Evolutionary conservation across 2,888 invertebrate species (phyloP).

Genomic region (Steromphala cineraria): DNA sequence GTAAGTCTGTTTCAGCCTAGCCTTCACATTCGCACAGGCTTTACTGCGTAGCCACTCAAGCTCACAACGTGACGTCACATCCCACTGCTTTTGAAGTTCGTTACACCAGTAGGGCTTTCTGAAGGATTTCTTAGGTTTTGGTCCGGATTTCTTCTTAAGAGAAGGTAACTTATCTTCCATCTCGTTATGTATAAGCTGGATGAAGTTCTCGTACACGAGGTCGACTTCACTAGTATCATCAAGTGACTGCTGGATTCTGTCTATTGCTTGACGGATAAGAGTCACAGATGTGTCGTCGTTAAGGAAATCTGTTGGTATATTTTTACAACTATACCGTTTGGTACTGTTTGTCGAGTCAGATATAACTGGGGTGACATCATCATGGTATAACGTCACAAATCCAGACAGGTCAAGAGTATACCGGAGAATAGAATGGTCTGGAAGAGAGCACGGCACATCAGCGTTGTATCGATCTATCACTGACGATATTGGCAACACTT

Average conservation of each 20-base stretch:
- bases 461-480: not conserved
- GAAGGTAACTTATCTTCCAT: not conserved
- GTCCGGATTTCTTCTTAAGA: not conserved
- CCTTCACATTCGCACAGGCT: no score
- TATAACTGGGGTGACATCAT: no score
- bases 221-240: not conserved
- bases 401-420: not conserved
- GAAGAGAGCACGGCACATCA: not conserved
- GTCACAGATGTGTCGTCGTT: no score
- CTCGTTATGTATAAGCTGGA: not conserved
- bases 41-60: not conserved
- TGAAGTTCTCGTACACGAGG: not conserved
- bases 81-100: not conserved
- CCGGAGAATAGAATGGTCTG: not conserved
- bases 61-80: not conserved
- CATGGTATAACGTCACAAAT: not conserved
- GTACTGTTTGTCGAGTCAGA: not conserved
- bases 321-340: not conserved
- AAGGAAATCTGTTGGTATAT: no score
- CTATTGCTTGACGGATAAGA: not conserved
- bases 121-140: not conserved
- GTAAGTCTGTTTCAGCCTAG: not conserved
- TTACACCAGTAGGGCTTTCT: not conserved
- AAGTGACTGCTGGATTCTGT: not conserved
- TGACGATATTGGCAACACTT: not conserved